These are phyloP conservation scores for Tragelaphus eurycerus DNA, from an alignment of 2,797 vertebrate genomes.

Conservation along the genomic window DNA sequence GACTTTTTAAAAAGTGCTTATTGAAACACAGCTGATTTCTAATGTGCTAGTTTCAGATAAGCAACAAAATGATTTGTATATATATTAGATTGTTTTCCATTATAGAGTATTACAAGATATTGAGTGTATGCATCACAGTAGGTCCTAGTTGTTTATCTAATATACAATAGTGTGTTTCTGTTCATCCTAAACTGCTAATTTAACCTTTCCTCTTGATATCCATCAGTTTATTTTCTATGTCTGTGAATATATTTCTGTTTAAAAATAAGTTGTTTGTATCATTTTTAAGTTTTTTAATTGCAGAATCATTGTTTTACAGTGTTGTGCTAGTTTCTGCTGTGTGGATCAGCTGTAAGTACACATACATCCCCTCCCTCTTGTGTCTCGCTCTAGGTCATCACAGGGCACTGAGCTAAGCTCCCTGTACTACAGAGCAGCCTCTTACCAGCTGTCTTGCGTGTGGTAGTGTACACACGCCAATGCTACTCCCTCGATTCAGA, in stretches of 20 bases:
- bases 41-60: not conserved
- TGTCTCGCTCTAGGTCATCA: not conserved
- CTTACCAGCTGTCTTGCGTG: accelerated
- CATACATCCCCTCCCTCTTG: not conserved
- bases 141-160: not conserved
- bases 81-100: not conserved
- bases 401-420: not conserved
- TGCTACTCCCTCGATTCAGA: not conserved
- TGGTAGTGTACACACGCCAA: not conserved
- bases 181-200: not conserved
- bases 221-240: not conserved
- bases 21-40: not conserved
- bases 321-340: not conserved
- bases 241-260: not conserved
- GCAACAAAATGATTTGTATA: not conserved
- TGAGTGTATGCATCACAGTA: not conserved
- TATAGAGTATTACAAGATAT: not conserved
- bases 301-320: not conserved
- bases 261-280: not conserved
- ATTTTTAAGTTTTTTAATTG: not conserved
- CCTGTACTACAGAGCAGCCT: not conserved
- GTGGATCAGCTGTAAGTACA: not conserved
- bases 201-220: not conserved
- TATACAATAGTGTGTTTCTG: not conserved
- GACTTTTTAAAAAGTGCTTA: not conserved